Evolutionary conservation across 1,140 invertebrate genomes (phyloP).

Genomic region (Rhagoletis zephyria): DNA sequence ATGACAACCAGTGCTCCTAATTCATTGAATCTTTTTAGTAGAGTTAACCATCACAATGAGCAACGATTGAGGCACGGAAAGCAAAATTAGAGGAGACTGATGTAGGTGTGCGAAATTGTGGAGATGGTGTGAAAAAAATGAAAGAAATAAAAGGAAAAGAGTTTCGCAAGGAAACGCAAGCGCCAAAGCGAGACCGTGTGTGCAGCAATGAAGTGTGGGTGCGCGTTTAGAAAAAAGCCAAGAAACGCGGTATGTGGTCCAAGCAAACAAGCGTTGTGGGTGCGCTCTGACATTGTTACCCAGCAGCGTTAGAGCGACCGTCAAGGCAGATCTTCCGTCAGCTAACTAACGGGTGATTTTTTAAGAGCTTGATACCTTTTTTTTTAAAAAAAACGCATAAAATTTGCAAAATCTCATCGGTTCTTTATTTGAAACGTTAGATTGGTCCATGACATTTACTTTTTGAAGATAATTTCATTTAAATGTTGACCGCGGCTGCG

Average conservation of each 20-base stretch:
- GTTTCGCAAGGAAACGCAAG: neutral
- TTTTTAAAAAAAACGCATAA: no score
- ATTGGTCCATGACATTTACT: no score
- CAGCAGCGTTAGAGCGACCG: neutral
- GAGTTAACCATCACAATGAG: no score
- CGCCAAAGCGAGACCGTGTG: neutral
- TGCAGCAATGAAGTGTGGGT: neutral
- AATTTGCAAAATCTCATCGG: no score
- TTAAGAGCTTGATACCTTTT: no score
- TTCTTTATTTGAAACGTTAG: no score
- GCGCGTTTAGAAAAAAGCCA: neutral
- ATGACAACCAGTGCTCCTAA: no score
- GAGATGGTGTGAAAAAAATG: neutral
- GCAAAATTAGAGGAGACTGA: neutral
- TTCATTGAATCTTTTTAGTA: no score
- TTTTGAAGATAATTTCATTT: no score
- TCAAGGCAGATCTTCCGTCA: neutral
- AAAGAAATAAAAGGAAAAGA: conserved; percentile 9
- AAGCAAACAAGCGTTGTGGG: neutral
- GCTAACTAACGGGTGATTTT: no score
- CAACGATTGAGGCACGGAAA: neutral
- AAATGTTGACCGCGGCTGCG: no score
- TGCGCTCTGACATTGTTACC: conserved; percentile 32
- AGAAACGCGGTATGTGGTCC: no score
- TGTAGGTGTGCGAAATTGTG: neutral